phyloP scores from a whole-genome alignment of 2,113 vertebrate genomes.

The Chionomys nivalis region DNA sequence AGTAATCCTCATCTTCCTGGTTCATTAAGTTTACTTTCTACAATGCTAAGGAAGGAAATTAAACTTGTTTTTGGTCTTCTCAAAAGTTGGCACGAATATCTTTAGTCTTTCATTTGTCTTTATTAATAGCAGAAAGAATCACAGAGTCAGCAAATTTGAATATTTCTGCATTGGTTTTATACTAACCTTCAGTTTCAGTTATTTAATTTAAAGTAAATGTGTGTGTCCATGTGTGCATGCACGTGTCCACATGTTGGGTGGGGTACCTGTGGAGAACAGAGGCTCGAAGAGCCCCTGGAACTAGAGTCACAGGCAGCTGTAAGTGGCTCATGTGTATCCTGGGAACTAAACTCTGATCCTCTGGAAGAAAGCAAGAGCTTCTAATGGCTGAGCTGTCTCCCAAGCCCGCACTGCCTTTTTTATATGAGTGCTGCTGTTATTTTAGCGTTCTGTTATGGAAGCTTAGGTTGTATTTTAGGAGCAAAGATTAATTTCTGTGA shows the following conservation, averaged over 20 bases:
- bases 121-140: constrained; percentile 18
- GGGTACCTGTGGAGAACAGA: background rate
- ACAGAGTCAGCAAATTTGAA: background rate
- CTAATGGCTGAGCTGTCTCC: background rate
- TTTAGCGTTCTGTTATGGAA: background rate
- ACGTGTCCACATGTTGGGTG: background rate
- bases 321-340: background rate
- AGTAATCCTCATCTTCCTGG: background rate
- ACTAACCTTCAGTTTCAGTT: background rate
- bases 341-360: background rate
- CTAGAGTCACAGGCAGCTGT: background rate
- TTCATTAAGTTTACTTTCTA: constrained; percentile 5
- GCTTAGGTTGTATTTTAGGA: constrained; percentile 30
- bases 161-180: background rate
- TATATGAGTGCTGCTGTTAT: background rate
- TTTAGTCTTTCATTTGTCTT: background rate
- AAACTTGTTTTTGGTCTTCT: background rate
- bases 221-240: background rate
- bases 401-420: background rate
- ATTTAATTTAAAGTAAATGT: background rate
- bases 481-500: constrained; percentile 9
- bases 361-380: background rate
- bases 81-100: background rate
- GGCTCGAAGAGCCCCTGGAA: background rate
- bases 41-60: background rate